These are phyloP conservation scores for Coregonus clupeaformis DNA, from an alignment of 2,113 vertebrate species.

Conservation along the genomic window DNA sequence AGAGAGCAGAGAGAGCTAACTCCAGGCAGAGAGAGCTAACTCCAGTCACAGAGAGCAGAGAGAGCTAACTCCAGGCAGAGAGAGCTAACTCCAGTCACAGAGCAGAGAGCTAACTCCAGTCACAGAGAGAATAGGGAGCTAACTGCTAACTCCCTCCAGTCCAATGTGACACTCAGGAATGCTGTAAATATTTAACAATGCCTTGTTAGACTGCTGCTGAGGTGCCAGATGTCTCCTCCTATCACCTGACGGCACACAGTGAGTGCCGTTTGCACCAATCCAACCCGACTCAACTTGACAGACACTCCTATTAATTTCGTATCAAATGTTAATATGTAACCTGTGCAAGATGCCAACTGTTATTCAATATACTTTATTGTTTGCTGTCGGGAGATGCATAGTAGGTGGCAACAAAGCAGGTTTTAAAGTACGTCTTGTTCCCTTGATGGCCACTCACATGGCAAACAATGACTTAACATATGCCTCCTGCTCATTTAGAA, in stretches of 20 bases:
- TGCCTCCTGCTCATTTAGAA: background rate
- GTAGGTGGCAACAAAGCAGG: background rate
- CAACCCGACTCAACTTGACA: background rate
- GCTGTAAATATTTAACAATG: slow-evolving; percentile 35
- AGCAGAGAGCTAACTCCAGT: no score
- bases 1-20: no score
- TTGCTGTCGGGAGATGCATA: background rate
- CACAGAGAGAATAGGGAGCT: background rate
- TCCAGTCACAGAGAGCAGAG: no score
- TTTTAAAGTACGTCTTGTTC: background rate
- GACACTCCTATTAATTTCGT: slow-evolving; percentile 3
- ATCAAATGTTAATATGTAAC: background rate
- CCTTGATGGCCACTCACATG: background rate
- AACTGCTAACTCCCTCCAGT: background rate
- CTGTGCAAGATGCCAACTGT: background rate
- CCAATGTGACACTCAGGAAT: slow-evolving; percentile 29
- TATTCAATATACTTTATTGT: background rate
- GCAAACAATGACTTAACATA: background rate
- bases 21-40: no score
- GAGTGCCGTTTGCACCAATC: background rate
- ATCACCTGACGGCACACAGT: background rate
- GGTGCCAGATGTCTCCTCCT: background rate
- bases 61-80: no score
- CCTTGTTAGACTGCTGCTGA: background rate
- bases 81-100: no score